Base-by-base conservation (phyloP, 2,113 vertebrate genomes). In the Planiliza haematocheilus region DNA sequence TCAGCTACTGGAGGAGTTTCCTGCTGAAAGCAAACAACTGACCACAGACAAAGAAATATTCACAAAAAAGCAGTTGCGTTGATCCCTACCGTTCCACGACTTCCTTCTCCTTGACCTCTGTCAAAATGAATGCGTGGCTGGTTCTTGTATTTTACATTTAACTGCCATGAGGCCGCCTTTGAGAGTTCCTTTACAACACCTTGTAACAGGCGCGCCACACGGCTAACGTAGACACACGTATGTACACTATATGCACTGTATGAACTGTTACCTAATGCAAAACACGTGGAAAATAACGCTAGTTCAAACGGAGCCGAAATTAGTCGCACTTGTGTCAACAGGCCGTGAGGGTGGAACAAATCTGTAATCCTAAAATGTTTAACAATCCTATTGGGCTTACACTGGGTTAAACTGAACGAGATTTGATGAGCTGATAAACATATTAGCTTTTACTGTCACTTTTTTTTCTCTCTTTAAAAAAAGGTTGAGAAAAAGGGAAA, bases 1-100 rank as follows among this genome's bases (percentile, higher is more conserved):
- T 84, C 37, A 16, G 45, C 48, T n/a, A 14, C 24, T 52, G 1
- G 34, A 69, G 46, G 48, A 21, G 37, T 74, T 74, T 49, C 51
- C 39, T 71, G 10, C 51, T 45, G 60, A 65, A 80, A 58, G 21
- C 14, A n/a, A 20, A 38, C 49, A 14, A 70, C 62, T 67, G 68
- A 79, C 42, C 55, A n/a, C 37, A 60, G 64, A 83, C 79, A 89
- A 85, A 78, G 81, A 24, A n/a, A 41, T 39, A 81, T 79, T 63
- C 18, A 39, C 56, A 66, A 17, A 74, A 62, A 70, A 66, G 63
- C n/a, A 30, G 5, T 60, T 66, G 43, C 18, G 39, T 42, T 63
- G 62, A 77, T 64, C 77, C 67, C 49, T 59, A 6, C 48, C 34
- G 0, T 53, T 56, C 42, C 52, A 14, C 51, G 4, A 39, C 43